A percentile compares a stretch with the other conserved stretches of the same genome.
Conservation (phyloP, 2,797 vertebrate species). For the Gouania willdenowi region DNA sequence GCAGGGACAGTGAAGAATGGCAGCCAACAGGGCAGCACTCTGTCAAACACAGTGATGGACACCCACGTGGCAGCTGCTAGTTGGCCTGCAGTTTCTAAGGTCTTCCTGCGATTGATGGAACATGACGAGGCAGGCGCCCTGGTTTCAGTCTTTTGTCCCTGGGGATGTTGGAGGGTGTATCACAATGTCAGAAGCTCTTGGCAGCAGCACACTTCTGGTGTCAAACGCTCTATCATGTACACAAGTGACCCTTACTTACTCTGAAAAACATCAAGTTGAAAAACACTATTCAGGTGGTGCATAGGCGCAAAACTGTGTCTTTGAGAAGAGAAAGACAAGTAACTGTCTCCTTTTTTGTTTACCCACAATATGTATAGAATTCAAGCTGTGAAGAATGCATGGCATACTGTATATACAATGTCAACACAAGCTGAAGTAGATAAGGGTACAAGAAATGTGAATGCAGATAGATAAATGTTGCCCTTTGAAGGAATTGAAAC, state of each 20-base stretch:
- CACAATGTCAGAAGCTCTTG: constrained; percentile 59
- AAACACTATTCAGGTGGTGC: constrained; percentile 2
- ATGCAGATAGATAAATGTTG: constrained; percentile 22
- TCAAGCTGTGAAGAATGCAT: constrained; percentile 16
- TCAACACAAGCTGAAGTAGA: constrained; percentile 1
- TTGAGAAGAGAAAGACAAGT: not conserved
- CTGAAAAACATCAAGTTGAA: constrained; percentile 21
- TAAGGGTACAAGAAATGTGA: constrained; percentile 14
- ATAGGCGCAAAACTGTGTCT: not conserved
- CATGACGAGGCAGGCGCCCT: constrained; percentile 49
- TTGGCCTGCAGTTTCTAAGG: constrained; percentile 41
- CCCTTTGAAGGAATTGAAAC: constrained; percentile 30
- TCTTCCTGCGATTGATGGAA: constrained; percentile 61
- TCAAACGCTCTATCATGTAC: constrained; percentile 51
- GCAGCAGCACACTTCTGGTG: constrained; percentile 68
- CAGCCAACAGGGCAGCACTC: constrained; percentile 62
- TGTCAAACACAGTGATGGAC: constrained; percentile 73
- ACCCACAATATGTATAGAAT: constrained; percentile 26
- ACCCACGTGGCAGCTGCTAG: constrained; percentile 57
- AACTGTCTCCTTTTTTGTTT: constrained; percentile 5
- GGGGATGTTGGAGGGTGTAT: constrained; percentile 64
- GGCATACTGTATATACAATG: constrained; percentile 9
- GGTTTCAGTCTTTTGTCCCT: constrained; percentile 60
- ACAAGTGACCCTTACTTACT: constrained; percentile 36
- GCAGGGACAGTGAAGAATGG: constrained; percentile 61